Evolutionary conservation across 2,888 invertebrate genomes (phyloP).

Genomic region (Teinopalpus imperialis): DNA sequence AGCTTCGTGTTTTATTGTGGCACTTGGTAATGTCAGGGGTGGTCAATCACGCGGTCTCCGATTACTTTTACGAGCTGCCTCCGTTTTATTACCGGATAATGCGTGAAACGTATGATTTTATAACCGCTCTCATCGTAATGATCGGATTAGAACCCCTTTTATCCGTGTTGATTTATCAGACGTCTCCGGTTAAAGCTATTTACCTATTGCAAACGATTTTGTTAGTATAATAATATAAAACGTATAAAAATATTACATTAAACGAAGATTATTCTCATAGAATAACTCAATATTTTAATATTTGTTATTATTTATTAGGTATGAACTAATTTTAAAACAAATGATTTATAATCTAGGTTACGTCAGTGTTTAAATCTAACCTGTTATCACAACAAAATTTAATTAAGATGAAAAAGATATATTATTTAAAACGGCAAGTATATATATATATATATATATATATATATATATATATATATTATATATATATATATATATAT

Average conservation of each 20-base stretch:
- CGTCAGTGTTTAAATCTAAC: too few species aligned
- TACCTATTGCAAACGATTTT: slow-evolving; percentile 37
- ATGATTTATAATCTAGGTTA: too few species aligned
- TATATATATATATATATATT: too few species aligned
- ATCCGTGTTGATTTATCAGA: slow-evolving; percentile 70
- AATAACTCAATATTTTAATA: too few species aligned
- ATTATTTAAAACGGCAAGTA: too few species aligned
- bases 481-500: too few species aligned
- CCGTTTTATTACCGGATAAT: slow-evolving; percentile 66
- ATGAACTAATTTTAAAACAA: too few species aligned
- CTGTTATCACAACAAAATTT: too few species aligned
- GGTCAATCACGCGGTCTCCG: slow-evolving; percentile 45
- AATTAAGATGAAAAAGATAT: too few species aligned
- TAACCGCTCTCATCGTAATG: slow-evolving; percentile 58
- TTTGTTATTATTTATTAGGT: too few species aligned
- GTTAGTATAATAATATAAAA: slow-evolving; percentile 32
- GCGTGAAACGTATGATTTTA: slow-evolving; percentile 71
- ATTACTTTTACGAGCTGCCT: slow-evolving; percentile 51
- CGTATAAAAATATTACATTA: slow-evolving; percentile 33
- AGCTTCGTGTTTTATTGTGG: slow-evolving; percentile 16
- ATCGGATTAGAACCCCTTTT: slow-evolving; percentile 64
- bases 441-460: too few species aligned
- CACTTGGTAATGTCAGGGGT: slow-evolving; percentile 47
- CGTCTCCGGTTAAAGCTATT: slow-evolving; percentile 35
- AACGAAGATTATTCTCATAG: too few species aligned